phyloP scores from a whole-genome alignment of 1,140 invertebrate genomes.

The Drosophila neocordata region DNA sequence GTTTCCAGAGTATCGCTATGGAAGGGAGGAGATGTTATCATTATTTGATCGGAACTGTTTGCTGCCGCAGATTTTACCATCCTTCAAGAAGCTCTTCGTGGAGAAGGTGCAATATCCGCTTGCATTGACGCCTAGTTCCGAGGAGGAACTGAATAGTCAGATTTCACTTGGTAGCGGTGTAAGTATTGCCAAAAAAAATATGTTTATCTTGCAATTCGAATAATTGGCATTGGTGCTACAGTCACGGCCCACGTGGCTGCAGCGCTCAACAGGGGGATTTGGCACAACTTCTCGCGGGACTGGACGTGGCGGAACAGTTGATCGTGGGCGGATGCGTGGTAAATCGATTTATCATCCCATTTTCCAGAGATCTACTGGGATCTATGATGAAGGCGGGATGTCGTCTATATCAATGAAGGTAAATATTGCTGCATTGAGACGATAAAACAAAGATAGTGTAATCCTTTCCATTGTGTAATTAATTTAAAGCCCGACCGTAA shows the following conservation, averaged over 20 bases:
- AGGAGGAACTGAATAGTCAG: slow-evolving; percentile 86
- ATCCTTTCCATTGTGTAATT: not conserved
- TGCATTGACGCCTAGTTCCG: slow-evolving; percentile 89
- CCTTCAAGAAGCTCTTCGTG: slow-evolving; percentile 87
- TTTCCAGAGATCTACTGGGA: slow-evolving; percentile 70
- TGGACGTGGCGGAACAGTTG: slow-evolving; percentile 84
- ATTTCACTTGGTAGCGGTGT: slow-evolving; percentile 41
- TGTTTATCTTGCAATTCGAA: not conserved
- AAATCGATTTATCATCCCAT: slow-evolving; percentile 83
- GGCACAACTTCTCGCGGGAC: slow-evolving; percentile 77
- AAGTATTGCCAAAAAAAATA: slow-evolving; percentile 26
- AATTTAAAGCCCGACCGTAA: slow-evolving; percentile 73
- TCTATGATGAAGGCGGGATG: slow-evolving; percentile 69
- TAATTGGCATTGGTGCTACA: slow-evolving; percentile 11
- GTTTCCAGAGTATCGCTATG: slow-evolving; percentile 86
- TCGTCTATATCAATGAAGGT: slow-evolving; percentile 56
- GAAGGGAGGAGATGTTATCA: slow-evolving; percentile 94
- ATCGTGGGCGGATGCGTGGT: slow-evolving; percentile 85
- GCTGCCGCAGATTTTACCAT: slow-evolving; percentile 87
- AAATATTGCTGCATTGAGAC: not conserved
- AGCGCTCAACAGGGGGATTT: slow-evolving; percentile 83
- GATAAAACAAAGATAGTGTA: not conserved
- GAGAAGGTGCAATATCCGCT: slow-evolving; percentile 91
- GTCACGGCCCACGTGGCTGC: slow-evolving; percentile 84
- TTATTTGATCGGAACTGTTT: slow-evolving; percentile 88